Base-by-base conservation (phyloP, 1,140 invertebrate genomes). In the Mamestra configurata region DNA sequence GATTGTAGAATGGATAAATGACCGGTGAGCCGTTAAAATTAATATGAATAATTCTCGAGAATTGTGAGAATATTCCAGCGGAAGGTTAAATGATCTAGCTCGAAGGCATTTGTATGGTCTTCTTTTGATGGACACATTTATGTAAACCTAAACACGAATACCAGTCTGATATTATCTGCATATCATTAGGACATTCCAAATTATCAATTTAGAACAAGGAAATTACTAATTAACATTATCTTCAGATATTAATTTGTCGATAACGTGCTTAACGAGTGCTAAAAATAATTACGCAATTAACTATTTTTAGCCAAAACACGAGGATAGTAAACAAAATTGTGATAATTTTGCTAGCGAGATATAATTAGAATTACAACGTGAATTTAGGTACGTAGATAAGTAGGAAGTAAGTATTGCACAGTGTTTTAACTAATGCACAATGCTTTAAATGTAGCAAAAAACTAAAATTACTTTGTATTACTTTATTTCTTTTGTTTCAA, bases 301-400 rank as follows among this genome's bases (percentile, higher is more conserved):
- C 11, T 66, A 66, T 43, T 66, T 66, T 43, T 66, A 66, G 35
- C 20, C 13, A 20, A 66, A 66, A 61, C 15, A 4, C 7, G 11
- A 20, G 37, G 35, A 22, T n/a, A 24, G 35, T 66, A 43, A 22
- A 66, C 35, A 43, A 22, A 43, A 22, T 66, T 43, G 43, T 66
- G 37, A 31, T n/a, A n/a, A n/a, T n/a, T n/a, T n/a, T n/a, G n/a
- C 18, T 43, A 1, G 18, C 18, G 8, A 37, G 35, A 22, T 40
- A 66, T 66, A 43, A 66, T 66, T 66, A 66, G 37, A 66, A 20
- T 66, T 66, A 7, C 1, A 0, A 43, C 61, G 11, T 43, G 61
- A 61, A 7, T 22, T 20, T 53, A 8, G 4, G 18, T 35, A 18
- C 15, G 1, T 8, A 35, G 27, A 61, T 61, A 61, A 27, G 57